Conservation (phyloP, 1,140 invertebrate species). For the Zaprionus ghesquierei region DNA sequence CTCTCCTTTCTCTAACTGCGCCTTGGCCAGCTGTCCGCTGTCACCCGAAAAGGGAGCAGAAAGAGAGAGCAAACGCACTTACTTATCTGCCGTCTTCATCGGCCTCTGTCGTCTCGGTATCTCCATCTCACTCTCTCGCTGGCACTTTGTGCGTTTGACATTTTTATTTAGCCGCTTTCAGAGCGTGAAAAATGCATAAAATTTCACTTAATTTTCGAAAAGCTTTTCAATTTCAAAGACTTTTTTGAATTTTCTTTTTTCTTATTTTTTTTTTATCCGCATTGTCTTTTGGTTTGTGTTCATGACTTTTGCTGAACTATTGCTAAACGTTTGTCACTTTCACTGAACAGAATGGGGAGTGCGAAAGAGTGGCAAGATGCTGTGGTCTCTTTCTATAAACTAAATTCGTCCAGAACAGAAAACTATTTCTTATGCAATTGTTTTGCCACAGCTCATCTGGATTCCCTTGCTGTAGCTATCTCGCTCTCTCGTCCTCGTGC, state of each 20-base stretch:
- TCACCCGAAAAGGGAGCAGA: constrained; percentile 39
- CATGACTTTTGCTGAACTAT: constrained; percentile 65
- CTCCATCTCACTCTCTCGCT: neutral
- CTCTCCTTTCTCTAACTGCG: constrained; percentile 52
- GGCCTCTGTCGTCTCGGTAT: neutral
- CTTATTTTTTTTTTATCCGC: neutral
- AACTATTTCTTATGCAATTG: constrained; percentile 16
- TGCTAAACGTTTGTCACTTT: constrained; percentile 64
- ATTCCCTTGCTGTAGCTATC: constrained; percentile 3
- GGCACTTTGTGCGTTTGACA: constrained; percentile 70
- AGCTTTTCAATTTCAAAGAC: constrained; percentile 58
- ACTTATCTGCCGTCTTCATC: constrained; percentile 64
- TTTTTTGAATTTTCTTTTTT: neutral
- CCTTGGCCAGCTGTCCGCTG: constrained; percentile 65
- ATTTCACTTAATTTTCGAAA: constrained; percentile 78
- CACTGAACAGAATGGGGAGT: constrained; percentile 2
- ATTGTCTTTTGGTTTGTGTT: constrained; percentile 12
- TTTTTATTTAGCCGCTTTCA: constrained; percentile 80
- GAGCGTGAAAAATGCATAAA: constrained; percentile 81
- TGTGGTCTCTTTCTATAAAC: too few species aligned
- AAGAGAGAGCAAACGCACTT: constrained; percentile 64
- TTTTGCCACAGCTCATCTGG: constrained; percentile 1
- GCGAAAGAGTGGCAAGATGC: neutral
- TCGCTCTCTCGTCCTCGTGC: neutral
- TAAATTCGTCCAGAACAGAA: neutral